Evolutionary conservation across 1,140 invertebrate species (phyloP), one percentile per base, ranked within the genome.

Genomic region (Myzus persicae): DNA sequence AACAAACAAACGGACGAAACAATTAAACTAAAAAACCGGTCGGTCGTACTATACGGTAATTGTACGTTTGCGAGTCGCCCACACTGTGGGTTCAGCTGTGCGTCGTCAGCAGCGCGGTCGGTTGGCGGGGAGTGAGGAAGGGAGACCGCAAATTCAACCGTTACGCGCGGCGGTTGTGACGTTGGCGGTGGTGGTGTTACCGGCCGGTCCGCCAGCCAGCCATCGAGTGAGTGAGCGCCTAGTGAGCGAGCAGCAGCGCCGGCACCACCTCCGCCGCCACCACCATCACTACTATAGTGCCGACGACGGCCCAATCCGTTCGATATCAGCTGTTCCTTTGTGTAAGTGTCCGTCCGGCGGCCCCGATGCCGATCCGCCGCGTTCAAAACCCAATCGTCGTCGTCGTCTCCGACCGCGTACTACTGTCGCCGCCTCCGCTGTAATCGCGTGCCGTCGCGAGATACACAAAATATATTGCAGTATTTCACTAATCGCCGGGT

Each of bases 321-420:
- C 91, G 91, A 93, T 93, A 93, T 93, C 91, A 93, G 91, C 91
- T 93, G 91, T 93, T 93, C 91, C 91, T 93, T 93, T 93, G 91
- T 92, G 90, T n/a, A 44, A 54, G 90, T 51, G 81, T 93, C 81
- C 91, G 91, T 93, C 91, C 91, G 91, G 91, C 91, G 76, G 76
- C 51, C 51, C 38, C 91, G 76, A 67, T 42, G 91, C 46, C 81
- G 48, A 90, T 90, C 89, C 90, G 51, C 31, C 8, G 90, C 51
- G 90, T 91, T 91, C 76, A 81, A 93, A 93, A 42, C 81, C 91
- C 91, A 93, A 93, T 93, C 91, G 91, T 82, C 76, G 81, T 51
- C 36, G 91, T 85, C 91, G 81, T 93, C 91, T 67, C 91, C 76
- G 46, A 40, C 44, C 76, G 91, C 91, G 90, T 82, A 67, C 44